phyloP scores from a whole-genome alignment of 1,140 invertebrate species.

The Heliothis virescens region DNA sequence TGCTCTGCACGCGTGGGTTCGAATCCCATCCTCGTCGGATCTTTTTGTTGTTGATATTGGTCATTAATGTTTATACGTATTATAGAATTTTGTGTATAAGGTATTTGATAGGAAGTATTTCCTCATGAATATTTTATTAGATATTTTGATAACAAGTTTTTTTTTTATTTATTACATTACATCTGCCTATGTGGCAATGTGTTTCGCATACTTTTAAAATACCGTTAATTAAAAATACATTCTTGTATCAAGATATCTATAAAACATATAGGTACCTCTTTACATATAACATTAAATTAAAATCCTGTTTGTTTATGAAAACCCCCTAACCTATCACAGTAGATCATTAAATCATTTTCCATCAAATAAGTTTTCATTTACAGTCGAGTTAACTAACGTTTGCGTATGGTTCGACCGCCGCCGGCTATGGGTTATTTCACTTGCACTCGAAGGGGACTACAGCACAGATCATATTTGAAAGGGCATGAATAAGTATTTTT shows the following conservation, averaged over 20 bases:
- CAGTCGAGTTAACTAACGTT: slow-evolving; percentile 52
- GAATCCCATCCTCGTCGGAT: slow-evolving; percentile 93
- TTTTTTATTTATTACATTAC: not conserved
- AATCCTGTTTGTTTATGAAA: not conserved
- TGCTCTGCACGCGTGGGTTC: slow-evolving; percentile 93
- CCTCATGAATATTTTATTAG: not conserved
- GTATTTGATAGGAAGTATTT: not conserved
- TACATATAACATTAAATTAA: not conserved
- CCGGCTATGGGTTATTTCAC: slow-evolving; percentile 38
- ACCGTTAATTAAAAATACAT: no score
- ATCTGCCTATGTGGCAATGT: no score
- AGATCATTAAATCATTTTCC: slow-evolving; percentile 59
- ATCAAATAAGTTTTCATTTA: slow-evolving; percentile 58
- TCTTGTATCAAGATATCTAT: no score
- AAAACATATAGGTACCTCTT: not conserved
- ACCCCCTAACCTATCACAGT: not conserved
- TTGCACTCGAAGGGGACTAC: slow-evolving; percentile 24
- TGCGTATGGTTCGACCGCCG: slow-evolving; percentile 44
- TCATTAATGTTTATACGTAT: not conserved
- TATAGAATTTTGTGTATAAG: not conserved
- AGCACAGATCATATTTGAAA: slow-evolving; percentile 39
- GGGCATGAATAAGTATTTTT: slow-evolving; percentile 47
- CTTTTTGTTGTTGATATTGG: slow-evolving; percentile 56
- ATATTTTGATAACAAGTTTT: not conserved
- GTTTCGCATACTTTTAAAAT: no score